Conservation (phyloP, 1,140 invertebrate species). For the Harpegnathos saltator region DNA sequence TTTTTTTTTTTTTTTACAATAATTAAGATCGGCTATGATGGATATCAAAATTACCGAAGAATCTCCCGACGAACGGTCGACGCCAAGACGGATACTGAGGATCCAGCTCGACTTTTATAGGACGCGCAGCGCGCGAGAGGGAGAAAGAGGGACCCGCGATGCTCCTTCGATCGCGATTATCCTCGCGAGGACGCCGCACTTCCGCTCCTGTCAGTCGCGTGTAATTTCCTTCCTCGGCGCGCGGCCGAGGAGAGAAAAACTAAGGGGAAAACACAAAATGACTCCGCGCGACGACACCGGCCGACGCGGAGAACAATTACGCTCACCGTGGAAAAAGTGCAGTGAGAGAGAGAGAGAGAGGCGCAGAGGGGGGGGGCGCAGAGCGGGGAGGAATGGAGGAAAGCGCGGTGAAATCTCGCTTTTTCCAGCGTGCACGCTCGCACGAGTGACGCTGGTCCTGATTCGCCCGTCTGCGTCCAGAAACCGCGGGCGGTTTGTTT, state of each 20-base stretch:
- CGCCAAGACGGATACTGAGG: no score
- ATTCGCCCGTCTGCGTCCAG: slow-evolving; percentile 19
- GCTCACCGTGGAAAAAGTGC: slow-evolving; percentile 7
- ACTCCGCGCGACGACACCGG: no score
- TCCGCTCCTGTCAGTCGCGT: background rate
- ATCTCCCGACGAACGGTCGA: no score
- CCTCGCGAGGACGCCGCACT: background rate
- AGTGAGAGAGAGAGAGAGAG: no score
- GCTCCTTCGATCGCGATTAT: slow-evolving; percentile 1
- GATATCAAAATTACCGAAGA: no score
- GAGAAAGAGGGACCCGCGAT: no score
- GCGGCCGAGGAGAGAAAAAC: background rate
- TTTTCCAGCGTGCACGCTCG: slow-evolving; percentile 30
- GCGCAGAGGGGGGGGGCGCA: no score
- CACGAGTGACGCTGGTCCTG: slow-evolving; percentile 31
- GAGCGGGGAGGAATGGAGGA: slow-evolving; percentile 31
- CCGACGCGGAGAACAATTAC: slow-evolving; percentile 38
- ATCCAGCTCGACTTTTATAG: no score
- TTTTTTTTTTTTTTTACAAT: no score
- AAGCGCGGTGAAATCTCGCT: slow-evolving; percentile 60
- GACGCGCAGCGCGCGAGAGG: no score
- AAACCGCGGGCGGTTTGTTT: background rate
- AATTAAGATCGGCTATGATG: no score
- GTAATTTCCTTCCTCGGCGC: background rate
- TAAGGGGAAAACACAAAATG: no score